Conservation (phyloP, 1,140 invertebrate genomes). For the Harpegnathos saltator region DNA sequence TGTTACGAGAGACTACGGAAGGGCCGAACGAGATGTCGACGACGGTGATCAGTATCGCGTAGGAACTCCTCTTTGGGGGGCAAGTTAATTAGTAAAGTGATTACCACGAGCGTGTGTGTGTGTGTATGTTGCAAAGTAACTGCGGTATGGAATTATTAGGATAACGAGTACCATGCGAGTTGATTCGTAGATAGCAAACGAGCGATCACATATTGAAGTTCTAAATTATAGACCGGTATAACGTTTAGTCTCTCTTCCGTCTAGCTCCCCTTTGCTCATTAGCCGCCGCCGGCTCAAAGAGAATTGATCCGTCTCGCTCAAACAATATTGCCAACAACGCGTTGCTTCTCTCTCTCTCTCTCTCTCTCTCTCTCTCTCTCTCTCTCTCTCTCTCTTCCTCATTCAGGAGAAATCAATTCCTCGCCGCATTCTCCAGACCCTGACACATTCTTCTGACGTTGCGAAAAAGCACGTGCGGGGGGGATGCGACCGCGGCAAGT, state of each 20-base stretch:
- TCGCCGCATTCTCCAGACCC: too few species aligned
- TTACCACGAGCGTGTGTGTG: conserved; percentile 22
- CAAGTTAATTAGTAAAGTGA: conserved; percentile 42
- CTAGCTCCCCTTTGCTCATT: too few species aligned
- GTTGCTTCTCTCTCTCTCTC: too few species aligned
- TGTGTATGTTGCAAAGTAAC: conserved; percentile 15
- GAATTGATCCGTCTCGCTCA: background rate
- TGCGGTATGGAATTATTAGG: conserved; percentile 28
- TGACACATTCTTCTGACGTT: background rate
- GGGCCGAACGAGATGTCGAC: background rate
- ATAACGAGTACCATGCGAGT: conserved; percentile 24
- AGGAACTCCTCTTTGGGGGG: conserved; percentile 13
- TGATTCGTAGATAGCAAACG: background rate
- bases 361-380: too few species aligned
- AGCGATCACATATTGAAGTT: background rate
- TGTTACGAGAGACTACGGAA: conserved; percentile 8
- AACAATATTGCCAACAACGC: too few species aligned
- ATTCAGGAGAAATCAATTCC: background rate
- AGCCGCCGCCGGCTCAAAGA: too few species aligned
- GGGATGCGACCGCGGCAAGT: too few species aligned
- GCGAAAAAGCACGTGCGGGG: conserved; percentile 6
- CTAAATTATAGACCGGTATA: conserved; percentile 1
- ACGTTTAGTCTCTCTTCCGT: background rate
- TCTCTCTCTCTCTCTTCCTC: too few species aligned
- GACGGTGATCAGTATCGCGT: conserved; percentile 43